Base-by-base conservation (phyloP, 1,140 invertebrate species). In the Zaprionus davidi region DNA sequence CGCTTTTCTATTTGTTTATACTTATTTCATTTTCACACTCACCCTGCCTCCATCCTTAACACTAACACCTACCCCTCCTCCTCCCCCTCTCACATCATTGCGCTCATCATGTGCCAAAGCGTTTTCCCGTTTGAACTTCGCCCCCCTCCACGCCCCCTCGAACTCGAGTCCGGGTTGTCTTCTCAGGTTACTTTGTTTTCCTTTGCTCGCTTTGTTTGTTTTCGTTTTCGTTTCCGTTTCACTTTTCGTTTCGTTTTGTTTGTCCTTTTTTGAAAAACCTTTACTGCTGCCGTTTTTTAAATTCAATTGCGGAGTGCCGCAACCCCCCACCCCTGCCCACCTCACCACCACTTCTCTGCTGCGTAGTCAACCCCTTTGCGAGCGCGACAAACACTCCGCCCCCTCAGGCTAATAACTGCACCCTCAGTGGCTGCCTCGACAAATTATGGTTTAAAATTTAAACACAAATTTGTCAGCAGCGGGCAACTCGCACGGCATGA, bases 161-260 rank as follows among this genome's bases (percentile, higher is more conserved):
- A 20, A 44, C 44, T 12, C 9, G 11, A 24, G n/a, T 17, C n/a
- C 41, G 6, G 41, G n/a, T 46, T 49, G 67, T 64, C 66, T 78
- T 90, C 84, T 88, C 84, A 81, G 81, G 84, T 88, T 88, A 90
- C 84, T 88, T 79, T 88, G 70, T 88, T 88, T 90, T 88, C 85
- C 70, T 90, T 90, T 36, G 78, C 59, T 76, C 60, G 57, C 58
- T 76, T 79, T 88, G 85, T 88, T 88, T 88, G 84, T 88, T 84
- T 88, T 88, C 78, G 85, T 88, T 84, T 88, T 88, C 78, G 71
- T 85, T 88, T 88, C 69, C 85, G 75, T 90, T 88, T 88, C 81
- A 81, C 81, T 90, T 88, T 88, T 81, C 84, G 75, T 55, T 75
- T 66, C 55, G 80, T 82, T 87, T 82, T 73, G 74, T 79, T 82